Evolutionary conservation across 2,113 vertebrate species (phyloP).

Genomic region (Speoplatyrhinus poulsoni): DNA sequence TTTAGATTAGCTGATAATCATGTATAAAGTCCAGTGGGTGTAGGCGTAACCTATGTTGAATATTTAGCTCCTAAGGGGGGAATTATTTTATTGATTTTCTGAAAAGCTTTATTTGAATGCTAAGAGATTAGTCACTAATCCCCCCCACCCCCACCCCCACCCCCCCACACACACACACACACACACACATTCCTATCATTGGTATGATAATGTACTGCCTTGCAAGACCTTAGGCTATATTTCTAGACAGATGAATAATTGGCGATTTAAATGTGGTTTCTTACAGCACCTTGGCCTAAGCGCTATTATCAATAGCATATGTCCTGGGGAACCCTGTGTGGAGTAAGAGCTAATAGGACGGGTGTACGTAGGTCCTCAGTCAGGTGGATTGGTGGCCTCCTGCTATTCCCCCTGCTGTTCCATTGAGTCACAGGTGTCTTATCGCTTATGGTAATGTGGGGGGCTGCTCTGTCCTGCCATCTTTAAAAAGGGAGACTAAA

Average conservation of each 20-base stretch:
- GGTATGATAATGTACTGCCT: constrained; percentile 49
- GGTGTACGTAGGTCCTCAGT: constrained; percentile 34
- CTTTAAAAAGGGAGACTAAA: constrained; percentile 59
- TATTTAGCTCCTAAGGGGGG: constrained; percentile 18
- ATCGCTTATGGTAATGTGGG: constrained; percentile 58
- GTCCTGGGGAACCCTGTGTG: constrained; percentile 47
- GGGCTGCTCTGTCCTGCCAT: constrained; percentile 4
- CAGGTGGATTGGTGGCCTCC: constrained; percentile 20
- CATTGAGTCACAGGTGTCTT: constrained; percentile 49
- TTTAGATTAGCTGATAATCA: background rate
- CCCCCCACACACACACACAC: background rate
- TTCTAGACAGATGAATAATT: constrained; percentile 51
- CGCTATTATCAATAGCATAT: constrained; percentile 52
- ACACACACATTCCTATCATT: constrained; percentile 19
- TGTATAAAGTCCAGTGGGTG: constrained; percentile 24
- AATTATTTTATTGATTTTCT: constrained; percentile 63
- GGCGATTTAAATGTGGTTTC: constrained; percentile 52
- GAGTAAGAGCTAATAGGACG: constrained; percentile 64
- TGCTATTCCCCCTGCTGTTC: constrained; percentile 62
- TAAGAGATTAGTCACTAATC: constrained; percentile 27
- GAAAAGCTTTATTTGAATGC: constrained; percentile 53
- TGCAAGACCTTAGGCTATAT: constrained; percentile 30
- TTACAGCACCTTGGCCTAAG: constrained; percentile 35
- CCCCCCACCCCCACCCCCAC: background rate
- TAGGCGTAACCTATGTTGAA: constrained; percentile 20